Percentiles rank a stretch among this genome's conserved stretches.
phyloP scores from a whole-genome alignment of 2,113 vertebrate species.

The Pluvianellus socialis region DNA sequence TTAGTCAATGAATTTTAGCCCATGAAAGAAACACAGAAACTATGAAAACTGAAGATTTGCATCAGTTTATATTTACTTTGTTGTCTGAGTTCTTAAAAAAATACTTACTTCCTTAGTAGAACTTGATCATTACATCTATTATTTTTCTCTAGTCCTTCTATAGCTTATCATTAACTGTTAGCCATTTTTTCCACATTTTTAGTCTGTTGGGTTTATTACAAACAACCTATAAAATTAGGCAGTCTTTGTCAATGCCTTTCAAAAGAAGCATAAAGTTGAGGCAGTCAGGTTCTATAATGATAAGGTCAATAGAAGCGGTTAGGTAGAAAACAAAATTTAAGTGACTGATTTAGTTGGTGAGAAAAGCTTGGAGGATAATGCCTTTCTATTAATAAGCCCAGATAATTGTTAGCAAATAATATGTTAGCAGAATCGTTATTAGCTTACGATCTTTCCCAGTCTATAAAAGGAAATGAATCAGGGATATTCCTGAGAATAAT shows the following conservation, averaged over 20 bases:
- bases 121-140: neutral
- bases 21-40: neutral
- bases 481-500: neutral
- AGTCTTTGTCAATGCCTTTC: neutral
- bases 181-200: neutral
- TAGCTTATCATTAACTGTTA: neutral
- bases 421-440: neutral
- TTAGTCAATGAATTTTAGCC: neutral
- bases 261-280: neutral
- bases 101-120: neutral
- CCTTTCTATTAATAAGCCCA: neutral
- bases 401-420: neutral
- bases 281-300: neutral
- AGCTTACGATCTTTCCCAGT: neutral
- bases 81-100: neutral
- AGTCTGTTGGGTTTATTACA: neutral
- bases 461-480: neutral
- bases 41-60: neutral
- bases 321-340: neutral
- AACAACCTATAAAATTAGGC: neutral
- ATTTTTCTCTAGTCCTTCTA: neutral
- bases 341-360: neutral
- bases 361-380: neutral
- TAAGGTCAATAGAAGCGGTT: neutral
- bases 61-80: neutral